These are phyloP conservation scores for Cololabis saira DNA, from an alignment of 2,113 vertebrate species.

Conservation along the genomic window DNA sequence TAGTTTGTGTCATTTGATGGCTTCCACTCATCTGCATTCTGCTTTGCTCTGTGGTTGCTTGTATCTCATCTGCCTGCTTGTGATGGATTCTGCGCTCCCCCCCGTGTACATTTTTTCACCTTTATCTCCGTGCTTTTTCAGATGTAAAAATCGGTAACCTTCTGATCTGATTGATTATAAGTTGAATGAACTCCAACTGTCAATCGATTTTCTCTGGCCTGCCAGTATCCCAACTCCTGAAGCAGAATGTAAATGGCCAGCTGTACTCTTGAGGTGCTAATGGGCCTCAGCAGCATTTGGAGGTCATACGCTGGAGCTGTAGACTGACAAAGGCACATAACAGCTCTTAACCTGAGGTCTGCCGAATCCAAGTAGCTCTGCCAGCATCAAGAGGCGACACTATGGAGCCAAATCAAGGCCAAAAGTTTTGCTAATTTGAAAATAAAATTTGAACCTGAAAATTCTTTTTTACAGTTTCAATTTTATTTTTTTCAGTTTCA, in stretches of 20 bases:
- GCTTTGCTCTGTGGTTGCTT: constrained; percentile 25
- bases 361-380: constrained; percentile 41
- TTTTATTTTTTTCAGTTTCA: too few relatives aligned
- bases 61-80: constrained; percentile 3
- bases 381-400: constrained; percentile 38
- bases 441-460: too few relatives aligned
- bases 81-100: constrained; percentile 7
- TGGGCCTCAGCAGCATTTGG: constrained; percentile 62
- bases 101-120: constrained; percentile 1
- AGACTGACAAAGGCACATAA: constrained; percentile 36
- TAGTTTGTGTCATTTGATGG: constrained; percentile 28
- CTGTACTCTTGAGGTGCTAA: constrained; percentile 20
- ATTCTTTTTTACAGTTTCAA: too few relatives aligned
- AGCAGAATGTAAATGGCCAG: constrained; percentile 57
- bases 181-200: constrained; percentile 59
- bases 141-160: constrained; percentile 44
- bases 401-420: too few relatives aligned
- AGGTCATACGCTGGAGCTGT: constrained; percentile 46
- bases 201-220: constrained; percentile 52
- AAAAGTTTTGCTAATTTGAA: too few relatives aligned
- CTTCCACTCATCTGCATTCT: constrained; percentile 34
- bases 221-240: constrained; percentile 42
- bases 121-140: constrained; percentile 29
- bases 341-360: constrained; percentile 23
- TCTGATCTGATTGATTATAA: constrained; percentile 59